A percentile compares a stretch with the other conserved stretches of the same genome.
Evolutionary conservation across 2,113 vertebrate genomes (phyloP).

Genomic region (Ceratotherium simum): DNA sequence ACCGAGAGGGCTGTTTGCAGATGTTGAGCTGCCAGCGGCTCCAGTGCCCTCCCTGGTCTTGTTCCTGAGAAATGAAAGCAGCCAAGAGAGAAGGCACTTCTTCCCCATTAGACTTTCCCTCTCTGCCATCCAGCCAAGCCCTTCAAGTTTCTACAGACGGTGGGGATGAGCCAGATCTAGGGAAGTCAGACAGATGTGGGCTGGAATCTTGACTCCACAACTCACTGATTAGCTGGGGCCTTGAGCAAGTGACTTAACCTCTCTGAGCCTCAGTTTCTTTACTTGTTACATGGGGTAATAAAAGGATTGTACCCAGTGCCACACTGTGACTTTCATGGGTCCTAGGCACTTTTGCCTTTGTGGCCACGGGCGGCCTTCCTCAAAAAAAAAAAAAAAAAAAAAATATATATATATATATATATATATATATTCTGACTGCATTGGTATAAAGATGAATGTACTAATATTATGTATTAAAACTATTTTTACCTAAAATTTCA

Average conservation of each 20-base stretch:
- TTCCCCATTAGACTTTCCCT: neutral
- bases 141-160: neutral
- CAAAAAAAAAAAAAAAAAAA: neutral
- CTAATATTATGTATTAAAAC: neutral
- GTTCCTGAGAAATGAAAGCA: neutral
- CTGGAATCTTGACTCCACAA: neutral
- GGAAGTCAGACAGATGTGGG: neutral
- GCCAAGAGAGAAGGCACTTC: neutral
- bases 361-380: neutral
- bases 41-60: neutral
- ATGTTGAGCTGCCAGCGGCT: neutral
- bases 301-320: neutral
- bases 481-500: slow-evolving; percentile 24
- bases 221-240: neutral
- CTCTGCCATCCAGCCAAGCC: neutral
- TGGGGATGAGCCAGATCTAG: neutral
- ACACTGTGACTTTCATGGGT: neutral
- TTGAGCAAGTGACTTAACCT: neutral
- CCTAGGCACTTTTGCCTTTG: neutral
- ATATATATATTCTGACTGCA: neutral
- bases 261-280: neutral
- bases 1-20: slow-evolving; percentile 7
- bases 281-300: neutral
- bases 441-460: neutral
- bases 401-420: too few relatives aligned